Percentiles rank a stretch among this genome's conserved stretches.
These are phyloP conservation scores for Valencia hispanica DNA, from an alignment of 2,797 vertebrate species.

Conservation along the genomic window DNA sequence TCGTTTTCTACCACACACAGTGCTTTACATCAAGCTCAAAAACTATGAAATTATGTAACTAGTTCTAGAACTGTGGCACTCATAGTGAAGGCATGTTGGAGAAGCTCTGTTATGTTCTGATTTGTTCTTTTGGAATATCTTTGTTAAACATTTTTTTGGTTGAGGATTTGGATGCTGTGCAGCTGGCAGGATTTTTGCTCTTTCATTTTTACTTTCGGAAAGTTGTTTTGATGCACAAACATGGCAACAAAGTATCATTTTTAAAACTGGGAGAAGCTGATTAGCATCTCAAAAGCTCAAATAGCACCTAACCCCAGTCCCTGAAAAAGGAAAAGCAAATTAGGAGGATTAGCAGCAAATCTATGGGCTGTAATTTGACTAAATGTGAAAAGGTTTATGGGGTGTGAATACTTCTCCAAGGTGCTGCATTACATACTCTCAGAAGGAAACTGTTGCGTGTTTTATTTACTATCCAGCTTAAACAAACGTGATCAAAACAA, in stretches of 20 bases:
- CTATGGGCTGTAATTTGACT: background rate
- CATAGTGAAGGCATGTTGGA: too few relatives aligned
- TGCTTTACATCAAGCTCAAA: too few relatives aligned
- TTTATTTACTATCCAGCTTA: background rate
- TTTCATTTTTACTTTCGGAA: background rate
- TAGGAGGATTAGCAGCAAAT: background rate
- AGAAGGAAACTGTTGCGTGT: background rate
- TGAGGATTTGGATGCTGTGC: background rate
- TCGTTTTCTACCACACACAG: too few relatives aligned
- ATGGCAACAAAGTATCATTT: background rate
- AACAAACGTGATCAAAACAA: background rate
- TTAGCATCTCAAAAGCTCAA: background rate
- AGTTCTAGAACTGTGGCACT: too few relatives aligned
- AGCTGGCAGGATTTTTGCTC: background rate
- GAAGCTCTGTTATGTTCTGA: too few relatives aligned
- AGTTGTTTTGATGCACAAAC: background rate
- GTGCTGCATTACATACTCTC: background rate
- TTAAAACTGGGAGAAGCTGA: background rate
- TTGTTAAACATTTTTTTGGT: background rate
- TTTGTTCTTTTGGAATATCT: background rate
- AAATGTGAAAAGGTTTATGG: background rate
- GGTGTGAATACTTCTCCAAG: background rate
- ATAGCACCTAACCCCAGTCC: background rate
- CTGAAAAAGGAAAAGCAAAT: background rate
- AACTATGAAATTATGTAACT: too few relatives aligned